Evolutionary conservation across 2,797 vertebrate genomes (phyloP).

Genomic region (Acanthopagrus latus): DNA sequence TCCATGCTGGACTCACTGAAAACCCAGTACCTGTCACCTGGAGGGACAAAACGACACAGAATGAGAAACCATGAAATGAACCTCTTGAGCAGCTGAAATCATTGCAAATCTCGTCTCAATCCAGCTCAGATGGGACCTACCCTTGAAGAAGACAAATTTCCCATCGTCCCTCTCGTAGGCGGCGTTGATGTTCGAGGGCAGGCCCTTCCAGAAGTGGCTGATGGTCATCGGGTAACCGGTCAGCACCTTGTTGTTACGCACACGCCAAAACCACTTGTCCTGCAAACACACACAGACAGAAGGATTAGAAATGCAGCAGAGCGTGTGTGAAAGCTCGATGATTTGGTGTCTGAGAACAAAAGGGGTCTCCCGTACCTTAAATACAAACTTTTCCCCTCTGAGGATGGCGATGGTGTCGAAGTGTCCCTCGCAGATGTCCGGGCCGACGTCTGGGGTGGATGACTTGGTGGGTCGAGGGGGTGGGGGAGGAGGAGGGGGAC

Average conservation of each 20-base stretch:
- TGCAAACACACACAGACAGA: conserved; percentile 57
- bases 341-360: neutral
- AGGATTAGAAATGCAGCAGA: neutral
- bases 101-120: conserved; percentile 8
- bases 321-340: neutral
- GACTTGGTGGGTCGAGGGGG: conserved; percentile 78
- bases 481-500: conserved; percentile 70
- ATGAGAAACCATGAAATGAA: neutral
- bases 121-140: conserved; percentile 65
- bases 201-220: conserved; percentile 92
- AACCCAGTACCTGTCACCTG: conserved; percentile 93
- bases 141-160: conserved; percentile 96
- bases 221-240: conserved; percentile 91
- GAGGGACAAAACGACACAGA: neutral
- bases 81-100: conserved; percentile 2
- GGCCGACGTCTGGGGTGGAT: conserved; percentile 81
- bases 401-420: conserved; percentile 93
- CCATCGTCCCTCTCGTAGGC: conserved; percentile 93
- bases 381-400: conserved; percentile 95
- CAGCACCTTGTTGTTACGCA: conserved; percentile 91
- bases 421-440: conserved; percentile 92
- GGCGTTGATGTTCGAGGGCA: conserved; percentile 90
- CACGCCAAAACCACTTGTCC: conserved; percentile 95
- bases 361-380: conserved; percentile 86
- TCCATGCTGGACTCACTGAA: conserved; percentile 91